Evolutionary conservation across 2,797 vertebrate genomes (phyloP).

Genomic region (Epinephelus awoara): DNA sequence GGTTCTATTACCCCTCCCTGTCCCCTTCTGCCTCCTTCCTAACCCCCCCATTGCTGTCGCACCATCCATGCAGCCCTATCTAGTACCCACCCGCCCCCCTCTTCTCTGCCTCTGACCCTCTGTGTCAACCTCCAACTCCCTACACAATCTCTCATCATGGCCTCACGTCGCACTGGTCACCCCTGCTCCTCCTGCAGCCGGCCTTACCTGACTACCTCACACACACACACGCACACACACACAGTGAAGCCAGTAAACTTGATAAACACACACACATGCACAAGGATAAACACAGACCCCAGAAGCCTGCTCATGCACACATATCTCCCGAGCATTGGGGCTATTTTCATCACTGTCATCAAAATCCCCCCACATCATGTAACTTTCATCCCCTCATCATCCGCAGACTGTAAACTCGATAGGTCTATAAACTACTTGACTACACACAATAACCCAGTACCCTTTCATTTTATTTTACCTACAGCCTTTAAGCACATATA

Average conservation of each 20-base stretch:
- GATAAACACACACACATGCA: conserved; percentile 46
- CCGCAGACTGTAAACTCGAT: conserved; percentile 80
- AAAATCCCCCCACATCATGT: conserved; percentile 63
- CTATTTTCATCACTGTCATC: conserved; percentile 77
- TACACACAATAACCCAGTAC: conserved; percentile 81
- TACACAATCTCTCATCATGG: conserved; percentile 83
- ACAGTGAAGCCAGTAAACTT: conserved; percentile 34
- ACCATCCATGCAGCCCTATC: conserved; percentile 63
- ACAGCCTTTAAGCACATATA: conserved; percentile 80
- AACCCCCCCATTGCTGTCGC: conserved; percentile 61
- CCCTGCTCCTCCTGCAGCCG: conserved; percentile 43
- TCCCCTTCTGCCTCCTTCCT: conserved; percentile 71
- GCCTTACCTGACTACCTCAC: conserved; percentile 15
- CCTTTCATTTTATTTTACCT: conserved; percentile 77
- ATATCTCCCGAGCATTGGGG: conserved; percentile 52
- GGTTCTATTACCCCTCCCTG: conserved; percentile 80
- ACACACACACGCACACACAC: conserved; percentile 18
- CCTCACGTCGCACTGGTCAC: conserved; percentile 62
- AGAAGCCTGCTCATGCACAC: conserved; percentile 45
- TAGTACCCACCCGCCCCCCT: conserved; percentile 48
- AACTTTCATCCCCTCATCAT: conserved; percentile 81
- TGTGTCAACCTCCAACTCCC: conserved; percentile 79
- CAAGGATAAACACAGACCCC: conserved; percentile 50
- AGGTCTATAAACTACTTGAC: conserved; percentile 83
- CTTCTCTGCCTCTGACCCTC: conserved; percentile 74